These are phyloP conservation scores for Venustaconcha ellipsiformis DNA, from an alignment of 1,140 invertebrate species.

Conservation along the genomic window DNA sequence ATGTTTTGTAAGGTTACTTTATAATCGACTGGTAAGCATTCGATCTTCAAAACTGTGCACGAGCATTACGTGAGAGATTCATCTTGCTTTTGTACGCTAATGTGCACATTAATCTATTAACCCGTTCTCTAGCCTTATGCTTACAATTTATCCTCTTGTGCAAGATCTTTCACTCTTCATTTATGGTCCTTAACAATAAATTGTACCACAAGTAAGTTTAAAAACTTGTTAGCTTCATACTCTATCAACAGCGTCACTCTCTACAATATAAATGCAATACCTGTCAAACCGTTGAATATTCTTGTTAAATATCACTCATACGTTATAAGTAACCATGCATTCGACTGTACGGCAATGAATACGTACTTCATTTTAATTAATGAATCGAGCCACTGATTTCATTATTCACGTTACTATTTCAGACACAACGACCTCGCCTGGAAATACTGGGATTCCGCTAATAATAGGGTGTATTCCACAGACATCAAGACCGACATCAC, in stretches of 20 bases:
- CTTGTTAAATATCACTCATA: not conserved
- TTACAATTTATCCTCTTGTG: not conserved
- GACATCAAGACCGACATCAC: conserved; percentile 83
- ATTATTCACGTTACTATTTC: conserved; percentile 29
- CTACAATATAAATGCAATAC: no score
- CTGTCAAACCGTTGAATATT: no score
- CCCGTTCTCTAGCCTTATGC: not conserved
- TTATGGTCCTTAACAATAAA: no score
- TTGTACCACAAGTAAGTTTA: not conserved
- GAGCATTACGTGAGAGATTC: not conserved
- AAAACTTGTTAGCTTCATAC: no score
- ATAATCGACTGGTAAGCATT: conserved; percentile 77
- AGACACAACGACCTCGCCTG: conserved; percentile 92
- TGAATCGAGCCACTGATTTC: not conserved
- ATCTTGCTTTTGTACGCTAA: not conserved
- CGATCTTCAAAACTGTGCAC: not conserved
- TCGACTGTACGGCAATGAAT: not conserved
- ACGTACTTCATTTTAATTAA: not conserved
- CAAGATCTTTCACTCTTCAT: not conserved
- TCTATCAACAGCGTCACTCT: not conserved
- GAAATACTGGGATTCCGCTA: conserved; percentile 82
- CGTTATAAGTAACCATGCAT: not conserved
- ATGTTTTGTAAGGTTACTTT: conserved; percentile 75
- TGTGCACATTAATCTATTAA: not conserved
- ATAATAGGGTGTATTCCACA: conserved; percentile 84